A percentile compares a stretch with the other conserved stretches of the same genome.
Conservation (phyloP, 2,888 invertebrate species). For the Tipula confusa region DNA sequence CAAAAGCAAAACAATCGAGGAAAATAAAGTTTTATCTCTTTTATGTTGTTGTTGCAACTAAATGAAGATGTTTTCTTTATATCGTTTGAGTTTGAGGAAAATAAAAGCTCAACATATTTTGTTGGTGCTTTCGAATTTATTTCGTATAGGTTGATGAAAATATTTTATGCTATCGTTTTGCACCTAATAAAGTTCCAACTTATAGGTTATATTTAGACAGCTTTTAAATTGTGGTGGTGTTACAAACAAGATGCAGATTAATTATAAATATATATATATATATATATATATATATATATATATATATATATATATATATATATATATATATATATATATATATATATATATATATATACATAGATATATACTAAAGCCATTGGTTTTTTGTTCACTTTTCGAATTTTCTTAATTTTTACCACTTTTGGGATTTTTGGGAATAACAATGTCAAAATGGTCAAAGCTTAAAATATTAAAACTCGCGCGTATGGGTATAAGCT, state of each 20-base stretch:
- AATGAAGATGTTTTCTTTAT: background rate
- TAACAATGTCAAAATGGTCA: no score
- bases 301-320: no score
- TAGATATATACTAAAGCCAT: no score
- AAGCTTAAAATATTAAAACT: no score
- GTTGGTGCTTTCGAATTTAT: background rate
- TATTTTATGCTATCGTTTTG: background rate
- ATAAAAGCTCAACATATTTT: background rate
- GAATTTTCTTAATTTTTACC: no score
- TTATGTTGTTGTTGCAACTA: background rate
- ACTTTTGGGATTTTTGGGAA: no score
- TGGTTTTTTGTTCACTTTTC: no score
- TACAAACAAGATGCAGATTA: background rate
- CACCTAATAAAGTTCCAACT: background rate
- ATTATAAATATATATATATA: no score
- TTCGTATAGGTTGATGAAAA: background rate
- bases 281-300: no score
- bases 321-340: no score
- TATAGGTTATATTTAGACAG: background rate
- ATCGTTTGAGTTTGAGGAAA: background rate
- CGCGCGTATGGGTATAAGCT: no score
- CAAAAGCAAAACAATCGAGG: background rate
- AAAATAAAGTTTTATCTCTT: slow-evolving; percentile 25
- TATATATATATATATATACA: no score
- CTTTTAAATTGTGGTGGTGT: background rate